Evolutionary conservation across 2,888 invertebrate species (phyloP).

Genomic region (Auanema freiburgensis): DNA sequence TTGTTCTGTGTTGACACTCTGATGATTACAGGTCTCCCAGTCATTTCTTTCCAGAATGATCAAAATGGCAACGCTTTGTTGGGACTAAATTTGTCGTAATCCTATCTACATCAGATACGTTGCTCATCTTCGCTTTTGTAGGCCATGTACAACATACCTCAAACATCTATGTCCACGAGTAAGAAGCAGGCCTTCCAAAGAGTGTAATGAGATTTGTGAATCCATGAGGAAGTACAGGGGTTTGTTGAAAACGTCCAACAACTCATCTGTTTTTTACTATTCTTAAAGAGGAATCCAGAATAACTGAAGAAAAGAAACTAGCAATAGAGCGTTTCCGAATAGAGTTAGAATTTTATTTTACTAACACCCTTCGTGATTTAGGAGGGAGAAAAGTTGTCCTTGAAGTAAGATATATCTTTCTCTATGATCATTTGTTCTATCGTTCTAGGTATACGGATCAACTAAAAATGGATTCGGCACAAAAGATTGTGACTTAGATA

Average conservation of each 20-base stretch:
- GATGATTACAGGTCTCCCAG: slow-evolving; percentile 31
- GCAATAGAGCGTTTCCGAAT: slow-evolving; percentile 18
- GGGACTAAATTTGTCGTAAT: slow-evolving; percentile 31
- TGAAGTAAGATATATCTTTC: background rate
- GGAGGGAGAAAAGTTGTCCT: slow-evolving; percentile 9
- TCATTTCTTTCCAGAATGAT: slow-evolving; percentile 38
- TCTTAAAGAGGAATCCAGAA: slow-evolving; percentile 10
- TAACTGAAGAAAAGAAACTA: slow-evolving; percentile 4
- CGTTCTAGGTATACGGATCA: slow-evolving; percentile 71
- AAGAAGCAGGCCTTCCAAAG: background rate
- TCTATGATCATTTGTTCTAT: slow-evolving; percentile 4
- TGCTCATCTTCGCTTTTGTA: background rate
- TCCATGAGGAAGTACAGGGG: slow-evolving; percentile 2
- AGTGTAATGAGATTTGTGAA: slow-evolving; percentile 1
- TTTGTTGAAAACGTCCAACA: background rate
- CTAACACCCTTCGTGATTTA: slow-evolving; percentile 13
- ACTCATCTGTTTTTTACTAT: background rate
- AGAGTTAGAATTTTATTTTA: slow-evolving; percentile 17
- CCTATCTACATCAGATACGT: background rate
- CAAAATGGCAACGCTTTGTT: slow-evolving; percentile 31
- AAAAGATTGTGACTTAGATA: slow-evolving; percentile 70
- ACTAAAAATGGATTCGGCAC: slow-evolving; percentile 72
- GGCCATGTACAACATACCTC: background rate
- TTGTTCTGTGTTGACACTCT: background rate
- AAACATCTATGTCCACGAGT: slow-evolving; percentile 1